Conservation (phyloP, 92 coral and sea anemone species). For the Isaurus tuberculatus region DNA sequence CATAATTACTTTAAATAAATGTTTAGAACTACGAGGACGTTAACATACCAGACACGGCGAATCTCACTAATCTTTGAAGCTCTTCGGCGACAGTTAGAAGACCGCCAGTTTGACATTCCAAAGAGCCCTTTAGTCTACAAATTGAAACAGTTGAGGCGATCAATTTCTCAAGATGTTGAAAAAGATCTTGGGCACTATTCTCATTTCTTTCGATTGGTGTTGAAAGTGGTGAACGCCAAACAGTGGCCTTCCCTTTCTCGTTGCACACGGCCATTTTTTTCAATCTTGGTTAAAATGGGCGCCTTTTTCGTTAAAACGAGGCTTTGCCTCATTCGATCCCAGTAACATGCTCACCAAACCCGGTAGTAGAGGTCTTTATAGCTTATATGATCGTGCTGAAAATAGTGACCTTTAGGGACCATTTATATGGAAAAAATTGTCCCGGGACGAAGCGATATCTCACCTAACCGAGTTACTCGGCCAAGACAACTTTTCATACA, state of each 20-base stretch:
- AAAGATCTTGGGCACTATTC: conserved; percentile 74
- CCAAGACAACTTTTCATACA: no score
- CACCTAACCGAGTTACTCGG: no score
- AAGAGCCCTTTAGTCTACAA: conserved; percentile 94
- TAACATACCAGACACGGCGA: conserved; percentile 85
- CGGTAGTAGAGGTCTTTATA: no score
- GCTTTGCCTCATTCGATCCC: neutral
- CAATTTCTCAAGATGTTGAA: conserved; percentile 90
- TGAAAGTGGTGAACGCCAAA: conserved; percentile 84
- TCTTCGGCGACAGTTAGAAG: conserved; percentile 95
- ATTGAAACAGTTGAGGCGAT: conserved; percentile 98
- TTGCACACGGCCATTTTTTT: conserved; percentile 86
- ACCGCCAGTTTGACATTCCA: conserved; percentile 98
- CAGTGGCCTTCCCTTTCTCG: conserved; percentile 19
- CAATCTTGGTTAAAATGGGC: neutral
- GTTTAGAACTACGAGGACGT: no score
- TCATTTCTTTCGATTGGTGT: conserved; percentile 78
- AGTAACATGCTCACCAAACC: neutral
- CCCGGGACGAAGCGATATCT: no score
- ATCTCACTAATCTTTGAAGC: conserved; percentile 88
- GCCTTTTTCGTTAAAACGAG: conserved; percentile 2
- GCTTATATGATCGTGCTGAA: no score
- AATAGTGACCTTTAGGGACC: no score
- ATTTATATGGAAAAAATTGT: no score
- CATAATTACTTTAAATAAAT: neutral